phyloP scores from a whole-genome alignment of 1,140 invertebrate genomes.

The Vanessa tameamea region DNA sequence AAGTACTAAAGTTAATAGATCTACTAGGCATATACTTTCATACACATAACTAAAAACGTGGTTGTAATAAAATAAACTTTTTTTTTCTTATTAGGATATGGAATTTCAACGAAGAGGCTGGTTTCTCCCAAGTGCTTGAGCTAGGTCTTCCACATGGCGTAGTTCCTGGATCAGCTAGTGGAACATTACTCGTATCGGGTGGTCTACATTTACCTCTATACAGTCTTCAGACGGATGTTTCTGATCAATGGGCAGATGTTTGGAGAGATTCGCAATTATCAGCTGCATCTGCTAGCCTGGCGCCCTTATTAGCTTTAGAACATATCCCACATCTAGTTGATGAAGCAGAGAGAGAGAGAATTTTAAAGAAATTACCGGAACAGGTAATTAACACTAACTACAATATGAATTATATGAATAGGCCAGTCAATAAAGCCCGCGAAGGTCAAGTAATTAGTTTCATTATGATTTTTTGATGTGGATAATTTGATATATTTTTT shows the following conservation, averaged over 20 bases:
- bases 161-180: constrained; percentile 83
- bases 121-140: constrained; percentile 84
- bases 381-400: constrained; percentile 66
- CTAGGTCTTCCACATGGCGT: constrained; percentile 83
- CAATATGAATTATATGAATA: background rate
- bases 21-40: too few species aligned
- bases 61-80: background rate
- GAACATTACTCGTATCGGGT: constrained; percentile 81
- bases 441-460: too few species aligned
- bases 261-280: constrained; percentile 71
- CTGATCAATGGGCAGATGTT: constrained; percentile 64
- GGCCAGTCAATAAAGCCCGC: too few species aligned
- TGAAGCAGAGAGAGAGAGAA: constrained; percentile 68
- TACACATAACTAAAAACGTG: too few species aligned
- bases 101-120: constrained; percentile 86
- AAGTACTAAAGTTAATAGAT: too few species aligned
- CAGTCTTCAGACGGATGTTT: constrained; percentile 57
- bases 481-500: too few species aligned
- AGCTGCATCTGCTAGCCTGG: constrained; percentile 65
- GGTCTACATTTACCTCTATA: constrained; percentile 81
- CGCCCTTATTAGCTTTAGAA: constrained; percentile 73
- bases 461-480: too few species aligned
- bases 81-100: constrained; percentile 80
- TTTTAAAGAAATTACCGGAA: constrained; percentile 78
- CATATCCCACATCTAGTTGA: constrained; percentile 79